Base-by-base conservation (phyloP, 2,113 vertebrate genomes). In the Rhinogobius similis region DNA sequence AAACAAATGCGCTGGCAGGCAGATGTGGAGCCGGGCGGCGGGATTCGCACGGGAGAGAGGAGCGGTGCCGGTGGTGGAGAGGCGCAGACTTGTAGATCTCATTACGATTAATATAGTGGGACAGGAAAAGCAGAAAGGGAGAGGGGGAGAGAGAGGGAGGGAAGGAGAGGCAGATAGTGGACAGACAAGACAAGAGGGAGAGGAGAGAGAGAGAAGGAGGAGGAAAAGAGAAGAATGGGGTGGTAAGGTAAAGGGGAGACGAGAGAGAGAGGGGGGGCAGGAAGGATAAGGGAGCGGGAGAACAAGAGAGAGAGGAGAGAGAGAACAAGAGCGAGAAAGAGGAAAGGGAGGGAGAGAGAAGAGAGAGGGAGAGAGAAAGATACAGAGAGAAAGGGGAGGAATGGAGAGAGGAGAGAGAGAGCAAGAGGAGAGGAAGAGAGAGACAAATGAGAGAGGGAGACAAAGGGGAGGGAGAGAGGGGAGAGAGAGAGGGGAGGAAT, bases 81-180 rank as follows among this genome's bases (percentile, higher is more conserved):
- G 29, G 29, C 29, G 55, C 67, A 43, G 73, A 78, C 72, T 70
- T 53, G 86, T 75, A 77, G 84, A 88, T 89, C 79, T 87, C 84
- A 83, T 88, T 81, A 66, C 80, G 86, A 89, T 84, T 73, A 84
- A 88, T 82, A 74, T 72, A 86, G 72, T 73, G 70, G 27, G 73
- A 86, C 70, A 70, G 83, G 78, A 77, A 78, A 81, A 44, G 62
- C 70, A 63, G 23, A 55, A 68, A 23, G 76, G 67, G 67, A 62
- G 43, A 53, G 72, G 66, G 68, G 62, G 14, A 4, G 16, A 18
- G 13, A 4, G 41, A 43, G 12, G 0, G 41, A 16, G 13, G 13
- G 43, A 3, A 3, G 43, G n/a, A n/a, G n/a, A n/a, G n/a, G n/a
- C n/a, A n/a, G n/a, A n/a, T n/a, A n/a, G n/a, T n/a, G n/a, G n/a